phyloP scores from a whole-genome alignment of 2,888 invertebrate species.

The Cepaea hortensis region DNA sequence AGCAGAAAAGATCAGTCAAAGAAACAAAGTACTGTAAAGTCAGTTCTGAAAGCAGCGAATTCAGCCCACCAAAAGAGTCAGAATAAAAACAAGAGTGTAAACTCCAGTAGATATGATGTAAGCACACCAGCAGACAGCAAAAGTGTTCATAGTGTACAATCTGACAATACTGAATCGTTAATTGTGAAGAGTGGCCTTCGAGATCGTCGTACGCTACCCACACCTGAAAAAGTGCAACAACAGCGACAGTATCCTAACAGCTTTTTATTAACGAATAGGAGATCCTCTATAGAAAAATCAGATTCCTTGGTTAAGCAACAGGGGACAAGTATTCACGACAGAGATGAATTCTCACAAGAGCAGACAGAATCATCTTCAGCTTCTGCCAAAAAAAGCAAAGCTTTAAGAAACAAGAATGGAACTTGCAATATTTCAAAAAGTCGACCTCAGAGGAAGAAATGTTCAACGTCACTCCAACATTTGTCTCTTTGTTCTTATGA shows the following conservation, averaged over 20 bases:
- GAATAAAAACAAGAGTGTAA: neutral
- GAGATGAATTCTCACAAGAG: no score
- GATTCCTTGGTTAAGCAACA: no score
- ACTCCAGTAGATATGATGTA: neutral
- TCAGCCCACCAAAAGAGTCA: slow-evolving; percentile 4
- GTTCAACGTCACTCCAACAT: no score
- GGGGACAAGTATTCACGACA: no score
- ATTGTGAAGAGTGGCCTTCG: slow-evolving; percentile 11
- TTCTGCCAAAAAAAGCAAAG: no score
- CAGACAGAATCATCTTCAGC: no score
- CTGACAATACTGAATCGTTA: no score
- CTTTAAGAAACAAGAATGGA: no score
- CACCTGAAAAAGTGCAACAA: slow-evolving; percentile 31
- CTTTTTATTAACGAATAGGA: neutral
- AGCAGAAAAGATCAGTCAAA: slow-evolving; percentile 8
- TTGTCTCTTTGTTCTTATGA: no score
- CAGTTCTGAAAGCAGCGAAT: neutral
- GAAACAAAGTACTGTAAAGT: neutral
- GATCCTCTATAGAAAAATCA: neutral
- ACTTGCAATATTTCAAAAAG: no score
- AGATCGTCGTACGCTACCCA: slow-evolving; percentile 22
- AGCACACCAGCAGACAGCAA: neutral
- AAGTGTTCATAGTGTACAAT: neutral
- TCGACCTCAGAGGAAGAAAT: no score
- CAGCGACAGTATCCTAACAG: slow-evolving; percentile 12